Conservation (phyloP, 2,797 vertebrate species). For the Synanceia verrucosa region DNA sequence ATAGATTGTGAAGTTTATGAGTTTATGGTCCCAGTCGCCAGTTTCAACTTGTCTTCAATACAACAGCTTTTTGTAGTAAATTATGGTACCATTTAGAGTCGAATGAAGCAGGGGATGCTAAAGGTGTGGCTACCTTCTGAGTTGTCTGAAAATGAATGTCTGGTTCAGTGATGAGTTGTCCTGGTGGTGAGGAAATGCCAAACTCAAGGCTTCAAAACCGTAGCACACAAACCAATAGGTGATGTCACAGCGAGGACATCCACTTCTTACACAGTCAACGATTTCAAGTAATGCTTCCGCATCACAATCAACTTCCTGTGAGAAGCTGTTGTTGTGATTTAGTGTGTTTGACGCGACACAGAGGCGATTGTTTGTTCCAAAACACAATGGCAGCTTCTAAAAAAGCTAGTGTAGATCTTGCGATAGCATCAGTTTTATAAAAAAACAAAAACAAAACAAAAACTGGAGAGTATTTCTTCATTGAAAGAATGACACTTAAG, state of each 20-base stretch:
- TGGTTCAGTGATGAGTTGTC: background rate
- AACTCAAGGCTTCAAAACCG: background rate
- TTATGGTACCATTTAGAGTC: too few relatives aligned
- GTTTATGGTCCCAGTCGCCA: background rate
- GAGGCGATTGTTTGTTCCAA: background rate
- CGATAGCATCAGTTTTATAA: too few relatives aligned
- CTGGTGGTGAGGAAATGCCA: background rate
- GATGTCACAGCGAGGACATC: rapidly evolving
- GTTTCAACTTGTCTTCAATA: background rate
- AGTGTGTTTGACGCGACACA: too few relatives aligned
- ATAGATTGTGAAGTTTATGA: background rate
- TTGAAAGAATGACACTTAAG: too few relatives aligned
- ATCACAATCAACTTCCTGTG: background rate
- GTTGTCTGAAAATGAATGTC: background rate
- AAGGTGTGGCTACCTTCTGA: too few relatives aligned
- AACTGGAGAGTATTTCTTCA: too few relatives aligned
- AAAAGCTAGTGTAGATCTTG: too few relatives aligned
- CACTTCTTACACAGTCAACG: background rate
- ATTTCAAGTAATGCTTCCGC: background rate
- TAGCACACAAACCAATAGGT: background rate
- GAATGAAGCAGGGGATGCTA: too few relatives aligned
- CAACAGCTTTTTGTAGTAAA: too few relatives aligned
- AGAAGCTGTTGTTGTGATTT: background rate
- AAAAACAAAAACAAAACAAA: too few relatives aligned
- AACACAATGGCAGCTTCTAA: too few relatives aligned